Evolutionary conservation across 2,888 invertebrate genomes (phyloP).

Genomic region (Drosophila mayaguana): DNA sequence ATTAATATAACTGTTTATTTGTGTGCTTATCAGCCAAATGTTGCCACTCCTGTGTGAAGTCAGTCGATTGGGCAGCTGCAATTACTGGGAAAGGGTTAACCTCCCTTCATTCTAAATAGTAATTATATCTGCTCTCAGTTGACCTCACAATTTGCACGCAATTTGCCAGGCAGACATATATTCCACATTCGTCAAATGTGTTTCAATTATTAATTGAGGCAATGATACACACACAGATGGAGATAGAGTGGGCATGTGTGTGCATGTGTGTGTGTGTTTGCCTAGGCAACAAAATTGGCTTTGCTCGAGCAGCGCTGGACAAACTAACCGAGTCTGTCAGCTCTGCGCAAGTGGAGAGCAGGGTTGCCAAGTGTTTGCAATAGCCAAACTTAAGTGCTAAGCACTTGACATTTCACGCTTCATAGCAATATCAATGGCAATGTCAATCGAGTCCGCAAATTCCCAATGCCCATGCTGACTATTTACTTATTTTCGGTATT

Average conservation of each 20-base stretch:
- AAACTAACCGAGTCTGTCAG: conserved; percentile 25
- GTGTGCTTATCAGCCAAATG: neutral
- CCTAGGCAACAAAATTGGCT: conserved; percentile 19
- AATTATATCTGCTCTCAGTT: conserved; percentile 11
- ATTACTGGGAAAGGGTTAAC: neutral
- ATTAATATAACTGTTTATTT: neutral
- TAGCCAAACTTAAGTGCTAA: conserved; percentile 48
- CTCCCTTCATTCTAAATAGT: neutral
- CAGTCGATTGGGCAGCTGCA: neutral
- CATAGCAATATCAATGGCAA: conserved; percentile 39
- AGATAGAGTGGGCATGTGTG: neutral
- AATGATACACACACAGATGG: too few species aligned
- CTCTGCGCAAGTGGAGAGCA: conserved; percentile 9
- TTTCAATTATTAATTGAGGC: conserved; percentile 24
- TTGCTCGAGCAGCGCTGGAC: conserved; percentile 8
- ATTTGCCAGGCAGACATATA: conserved; percentile 1
- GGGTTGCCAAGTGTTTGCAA: conserved; percentile 55
- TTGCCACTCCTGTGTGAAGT: too few species aligned
- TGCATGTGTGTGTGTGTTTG: conserved; percentile 16
- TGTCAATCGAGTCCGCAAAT: conserved; percentile 15
- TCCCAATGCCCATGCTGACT: conserved; percentile 2
- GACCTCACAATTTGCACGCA: conserved; percentile 11
- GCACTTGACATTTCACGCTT: conserved; percentile 75
- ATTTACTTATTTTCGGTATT: conserved; percentile 26
- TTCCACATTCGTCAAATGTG: conserved; percentile 2